A percentile compares a stretch with the other conserved stretches of the same genome.
phyloP scores from a whole-genome alignment of 2,113 vertebrate genomes.

The Ceratotherium simum region DNA sequence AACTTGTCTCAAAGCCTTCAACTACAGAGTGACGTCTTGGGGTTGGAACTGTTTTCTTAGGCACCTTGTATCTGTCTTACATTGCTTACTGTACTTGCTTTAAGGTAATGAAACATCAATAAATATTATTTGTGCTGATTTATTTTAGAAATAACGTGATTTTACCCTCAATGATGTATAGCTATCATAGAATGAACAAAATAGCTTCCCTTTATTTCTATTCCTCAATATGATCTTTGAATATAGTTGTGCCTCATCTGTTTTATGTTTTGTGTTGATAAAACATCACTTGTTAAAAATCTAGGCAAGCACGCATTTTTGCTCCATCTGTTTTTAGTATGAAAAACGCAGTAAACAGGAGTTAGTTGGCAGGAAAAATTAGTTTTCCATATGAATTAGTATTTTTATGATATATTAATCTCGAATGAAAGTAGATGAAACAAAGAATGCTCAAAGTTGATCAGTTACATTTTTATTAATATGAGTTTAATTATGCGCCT shows the following conservation, averaged over 20 bases:
- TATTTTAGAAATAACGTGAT: neutral
- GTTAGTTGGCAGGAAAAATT: constrained; percentile 17
- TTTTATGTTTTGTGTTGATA: constrained; percentile 52
- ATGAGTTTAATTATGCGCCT: neutral
- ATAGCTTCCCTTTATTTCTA: neutral
- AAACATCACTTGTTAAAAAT: constrained; percentile 63
- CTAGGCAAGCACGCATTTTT: constrained; percentile 37
- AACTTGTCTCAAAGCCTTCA: neutral
- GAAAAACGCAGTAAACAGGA: constrained; percentile 48
- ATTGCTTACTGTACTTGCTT: neutral
- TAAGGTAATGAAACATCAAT: neutral
- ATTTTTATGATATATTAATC: constrained; percentile 35
- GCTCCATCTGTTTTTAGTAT: constrained; percentile 46
- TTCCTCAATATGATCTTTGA: constrained; percentile 28
- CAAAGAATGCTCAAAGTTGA: neutral
- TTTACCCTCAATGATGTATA: neutral
- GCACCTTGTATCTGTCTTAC: neutral
- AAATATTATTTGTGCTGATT: neutral
- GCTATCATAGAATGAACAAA: neutral
- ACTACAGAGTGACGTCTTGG: neutral
- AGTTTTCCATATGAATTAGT: neutral
- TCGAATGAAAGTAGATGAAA: neutral
- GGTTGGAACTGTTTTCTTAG: neutral
- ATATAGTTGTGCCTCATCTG: constrained; percentile 37
- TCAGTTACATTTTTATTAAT: neutral